Evolutionary conservation across 2,113 vertebrate genomes (phyloP).

Genomic region (Anthoscopus minutus): DNA sequence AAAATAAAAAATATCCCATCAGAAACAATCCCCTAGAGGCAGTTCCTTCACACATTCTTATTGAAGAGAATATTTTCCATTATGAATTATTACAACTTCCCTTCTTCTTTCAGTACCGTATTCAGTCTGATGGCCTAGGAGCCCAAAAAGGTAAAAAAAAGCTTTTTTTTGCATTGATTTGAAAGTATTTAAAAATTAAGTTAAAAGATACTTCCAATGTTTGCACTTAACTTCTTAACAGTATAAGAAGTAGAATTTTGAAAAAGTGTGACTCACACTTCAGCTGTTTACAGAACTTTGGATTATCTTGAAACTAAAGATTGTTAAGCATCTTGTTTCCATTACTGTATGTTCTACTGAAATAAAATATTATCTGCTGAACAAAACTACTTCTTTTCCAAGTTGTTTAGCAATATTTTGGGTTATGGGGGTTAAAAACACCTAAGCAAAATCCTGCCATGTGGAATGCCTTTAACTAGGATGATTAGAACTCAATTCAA

Average conservation of each 20-base stretch:
- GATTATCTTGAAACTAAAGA: background rate
- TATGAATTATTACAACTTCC: background rate
- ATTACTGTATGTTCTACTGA: background rate
- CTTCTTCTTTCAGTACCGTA: background rate
- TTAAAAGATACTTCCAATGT: slow-evolving; percentile 23
- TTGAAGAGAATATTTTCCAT: background rate
- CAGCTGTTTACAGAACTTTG: slow-evolving; percentile 49
- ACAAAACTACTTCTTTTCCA: background rate
- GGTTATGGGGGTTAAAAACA: background rate
- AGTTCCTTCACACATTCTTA: background rate
- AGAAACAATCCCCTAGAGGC: background rate
- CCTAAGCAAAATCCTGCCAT: background rate
- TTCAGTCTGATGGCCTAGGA: background rate
- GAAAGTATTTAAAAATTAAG: background rate
- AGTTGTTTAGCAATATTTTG: background rate
- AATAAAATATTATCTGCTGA: slow-evolving; percentile 49
- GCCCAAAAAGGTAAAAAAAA: background rate
- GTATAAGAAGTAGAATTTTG: slow-evolving; percentile 1
- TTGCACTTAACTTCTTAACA: slow-evolving; percentile 53
- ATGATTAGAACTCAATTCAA: background rate
- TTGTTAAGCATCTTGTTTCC: slow-evolving; percentile 17
- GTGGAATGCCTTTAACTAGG: background rate
- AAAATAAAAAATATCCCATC: background rate
- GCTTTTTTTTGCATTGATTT: background rate
- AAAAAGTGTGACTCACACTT: slow-evolving; percentile 27